Evolutionary conservation across 2,113 vertebrate genomes (phyloP).

Genomic region (Heteronetta atricapilla): DNA sequence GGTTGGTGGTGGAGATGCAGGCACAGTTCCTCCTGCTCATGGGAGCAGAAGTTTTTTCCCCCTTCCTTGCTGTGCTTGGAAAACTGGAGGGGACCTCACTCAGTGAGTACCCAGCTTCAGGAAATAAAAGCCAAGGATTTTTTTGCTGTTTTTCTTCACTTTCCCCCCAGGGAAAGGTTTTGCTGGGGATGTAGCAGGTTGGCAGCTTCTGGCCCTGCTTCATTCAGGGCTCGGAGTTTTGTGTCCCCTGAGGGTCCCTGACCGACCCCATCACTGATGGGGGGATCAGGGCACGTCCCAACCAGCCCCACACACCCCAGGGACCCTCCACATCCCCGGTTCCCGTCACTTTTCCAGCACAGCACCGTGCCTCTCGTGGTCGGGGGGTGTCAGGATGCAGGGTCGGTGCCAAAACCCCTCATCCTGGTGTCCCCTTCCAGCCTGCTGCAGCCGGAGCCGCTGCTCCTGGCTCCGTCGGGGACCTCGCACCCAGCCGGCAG

Average conservation of each 20-base stretch:
- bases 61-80: not conserved
- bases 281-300: not conserved
- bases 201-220: not conserved
- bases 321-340: not conserved
- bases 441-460: not conserved
- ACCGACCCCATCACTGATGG: not conserved
- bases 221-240: not conserved
- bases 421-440: not conserved
- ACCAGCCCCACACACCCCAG: rapidly evolving
- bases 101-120: not conserved
- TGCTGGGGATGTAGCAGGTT: not conserved
- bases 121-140: not conserved
- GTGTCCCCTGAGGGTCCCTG: not conserved
- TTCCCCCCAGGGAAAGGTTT: not conserved
- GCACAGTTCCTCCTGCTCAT: not conserved
- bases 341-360: not conserved
- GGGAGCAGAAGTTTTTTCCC: not conserved
- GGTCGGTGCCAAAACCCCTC: not conserved
- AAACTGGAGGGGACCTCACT: not conserved
- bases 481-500: rapidly evolving
- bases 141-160: not conserved
- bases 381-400: rapidly evolving
- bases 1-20: not conserved
- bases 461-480: not conserved
- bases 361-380: not conserved